Percentiles rank a stretch among this genome's conserved stretches.
phyloP scores from a whole-genome alignment of 2,113 vertebrate species.

The Crotalus horridus region DNA sequence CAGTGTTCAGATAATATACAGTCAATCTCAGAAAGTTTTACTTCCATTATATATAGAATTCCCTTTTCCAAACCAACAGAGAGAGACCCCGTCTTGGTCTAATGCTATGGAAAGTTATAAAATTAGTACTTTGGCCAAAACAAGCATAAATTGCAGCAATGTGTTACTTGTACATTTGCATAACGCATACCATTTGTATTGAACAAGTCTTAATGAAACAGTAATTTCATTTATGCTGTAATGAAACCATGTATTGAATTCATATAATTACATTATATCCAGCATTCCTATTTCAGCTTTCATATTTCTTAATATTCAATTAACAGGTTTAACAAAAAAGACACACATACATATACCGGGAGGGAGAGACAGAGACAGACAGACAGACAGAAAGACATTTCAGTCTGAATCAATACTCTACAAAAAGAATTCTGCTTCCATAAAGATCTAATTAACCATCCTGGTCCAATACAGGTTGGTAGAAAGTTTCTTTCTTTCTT shows the following conservation, averaged over 20 bases:
- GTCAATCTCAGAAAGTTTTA: background rate
- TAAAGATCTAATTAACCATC: background rate
- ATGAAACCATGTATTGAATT: constrained; percentile 34
- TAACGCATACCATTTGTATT: constrained; percentile 46
- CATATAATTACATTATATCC: constrained; percentile 17
- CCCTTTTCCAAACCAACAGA: background rate
- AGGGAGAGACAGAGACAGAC: background rate
- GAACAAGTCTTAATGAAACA: constrained; percentile 32
- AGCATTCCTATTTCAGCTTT: constrained; percentile 20
- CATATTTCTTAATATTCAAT: constrained; percentile 16
- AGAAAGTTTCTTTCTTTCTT: background rate
- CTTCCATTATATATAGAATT: background rate
- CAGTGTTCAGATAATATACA: background rate
- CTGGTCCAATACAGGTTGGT: background rate
- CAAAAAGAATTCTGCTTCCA: background rate
- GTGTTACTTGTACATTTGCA: constrained; percentile 37
- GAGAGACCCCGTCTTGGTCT: background rate
- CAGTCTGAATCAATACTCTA: background rate
- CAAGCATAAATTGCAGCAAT: constrained; percentile 17
- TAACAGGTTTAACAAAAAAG: background rate
- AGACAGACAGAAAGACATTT: background rate
- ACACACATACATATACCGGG: no score
- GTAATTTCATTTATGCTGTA: constrained; percentile 35
- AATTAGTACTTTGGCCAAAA: constrained; percentile 25
- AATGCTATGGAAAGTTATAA: background rate